Evolutionary conservation across 2,113 vertebrate genomes (phyloP).

Genomic region (Oreochromis aureus): DNA sequence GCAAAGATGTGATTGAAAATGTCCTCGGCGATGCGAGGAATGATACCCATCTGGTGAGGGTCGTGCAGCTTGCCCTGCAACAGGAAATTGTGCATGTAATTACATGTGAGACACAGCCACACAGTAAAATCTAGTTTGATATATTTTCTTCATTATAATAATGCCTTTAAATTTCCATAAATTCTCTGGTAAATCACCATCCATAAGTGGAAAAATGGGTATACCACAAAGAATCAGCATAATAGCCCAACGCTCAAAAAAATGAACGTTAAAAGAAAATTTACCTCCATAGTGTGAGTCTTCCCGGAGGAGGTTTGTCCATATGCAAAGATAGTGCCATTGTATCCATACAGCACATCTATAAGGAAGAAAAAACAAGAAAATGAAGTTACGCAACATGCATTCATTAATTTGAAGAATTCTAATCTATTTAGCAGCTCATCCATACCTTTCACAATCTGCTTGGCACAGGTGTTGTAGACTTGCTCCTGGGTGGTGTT

Average conservation of each 20-base stretch:
- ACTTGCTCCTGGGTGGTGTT: constrained; percentile 97
- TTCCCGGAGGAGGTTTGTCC: constrained; percentile 95
- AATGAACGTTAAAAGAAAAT: not conserved
- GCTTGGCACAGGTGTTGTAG: constrained; percentile 92
- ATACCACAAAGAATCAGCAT: not conserved
- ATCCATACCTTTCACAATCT: constrained; percentile 86
- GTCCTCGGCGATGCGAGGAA: constrained; percentile 89
- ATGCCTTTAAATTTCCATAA: not conserved
- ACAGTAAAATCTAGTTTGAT: not conserved
- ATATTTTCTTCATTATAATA: not conserved
- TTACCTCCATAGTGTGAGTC: constrained; percentile 95
- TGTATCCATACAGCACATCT: constrained; percentile 91
- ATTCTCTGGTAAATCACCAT: not conserved
- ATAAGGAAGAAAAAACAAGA: not conserved
- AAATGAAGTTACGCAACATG: not conserved
- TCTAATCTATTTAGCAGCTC: not conserved
- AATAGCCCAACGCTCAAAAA: not conserved
- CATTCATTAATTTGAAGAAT: not conserved
- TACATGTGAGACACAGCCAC: not conserved
- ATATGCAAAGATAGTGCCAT: constrained; percentile 93
- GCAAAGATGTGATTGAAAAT: constrained; percentile 95
- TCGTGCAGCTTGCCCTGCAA: constrained; percentile 87
- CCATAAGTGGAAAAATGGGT: not conserved
- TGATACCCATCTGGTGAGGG: constrained; percentile 91
- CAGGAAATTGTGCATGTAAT: not conserved